phyloP scores from a whole-genome alignment of 1,140 invertebrate species.

The Lutraria rhynchaena region DNA sequence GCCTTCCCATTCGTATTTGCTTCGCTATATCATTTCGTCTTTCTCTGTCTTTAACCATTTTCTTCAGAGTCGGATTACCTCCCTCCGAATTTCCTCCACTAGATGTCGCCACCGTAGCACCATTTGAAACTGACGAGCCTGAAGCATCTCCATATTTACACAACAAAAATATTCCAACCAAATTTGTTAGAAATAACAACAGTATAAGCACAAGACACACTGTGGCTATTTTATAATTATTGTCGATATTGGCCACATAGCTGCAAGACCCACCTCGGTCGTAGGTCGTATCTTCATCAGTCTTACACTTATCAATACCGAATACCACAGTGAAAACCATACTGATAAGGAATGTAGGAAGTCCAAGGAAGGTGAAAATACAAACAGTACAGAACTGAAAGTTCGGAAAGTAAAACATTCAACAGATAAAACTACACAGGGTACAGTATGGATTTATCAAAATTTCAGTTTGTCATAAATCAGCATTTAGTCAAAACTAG shows the following conservation, averaged over 20 bases:
- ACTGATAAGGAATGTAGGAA: constrained; percentile 5
- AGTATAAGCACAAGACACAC: background rate
- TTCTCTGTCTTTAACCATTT: constrained; percentile 11
- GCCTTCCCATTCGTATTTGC: constrained; percentile 14
- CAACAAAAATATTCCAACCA: constrained; percentile 2
- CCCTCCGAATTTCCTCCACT: background rate
- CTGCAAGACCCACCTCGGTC: constrained; percentile 5
- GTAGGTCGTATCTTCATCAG: background rate
- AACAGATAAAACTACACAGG: background rate
- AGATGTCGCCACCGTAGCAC: background rate
- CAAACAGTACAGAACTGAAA: constrained; percentile 10
- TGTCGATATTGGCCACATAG: constrained; percentile 19
- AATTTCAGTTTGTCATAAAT: background rate
- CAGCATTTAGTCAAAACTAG: background rate
- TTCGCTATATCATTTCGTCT: constrained; percentile 9
- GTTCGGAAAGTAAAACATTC: background rate
- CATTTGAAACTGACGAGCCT: too few relatives aligned
- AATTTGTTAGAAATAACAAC: constrained; percentile 5
- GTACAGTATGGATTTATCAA: background rate
- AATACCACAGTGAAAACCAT: background rate
- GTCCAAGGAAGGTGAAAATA: constrained; percentile 4
- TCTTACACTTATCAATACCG: constrained; percentile 18
- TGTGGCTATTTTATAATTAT: constrained; percentile 9
- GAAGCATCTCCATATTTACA: constrained; percentile 8
- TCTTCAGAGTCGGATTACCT: constrained; percentile 14